Conservation (phyloP, 2,113 vertebrate genomes). For the Typhlomys cinereus region DNA sequence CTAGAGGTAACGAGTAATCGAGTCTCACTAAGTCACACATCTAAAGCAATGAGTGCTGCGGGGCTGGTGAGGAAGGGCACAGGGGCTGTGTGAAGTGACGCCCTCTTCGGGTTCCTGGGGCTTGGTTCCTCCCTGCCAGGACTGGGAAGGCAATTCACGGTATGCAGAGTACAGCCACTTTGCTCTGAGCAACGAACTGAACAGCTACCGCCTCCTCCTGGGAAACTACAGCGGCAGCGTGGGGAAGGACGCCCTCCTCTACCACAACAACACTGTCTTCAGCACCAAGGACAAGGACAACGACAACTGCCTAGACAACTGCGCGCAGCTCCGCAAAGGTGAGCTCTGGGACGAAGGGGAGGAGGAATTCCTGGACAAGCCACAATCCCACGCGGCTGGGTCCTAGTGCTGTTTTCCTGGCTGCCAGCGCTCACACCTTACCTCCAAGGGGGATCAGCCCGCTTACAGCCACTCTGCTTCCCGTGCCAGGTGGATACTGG, state of each 20-base stretch:
- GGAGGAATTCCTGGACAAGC: neutral
- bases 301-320: constrained; percentile 97
- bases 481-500: constrained; percentile 94
- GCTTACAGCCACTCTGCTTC: neutral
- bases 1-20: neutral
- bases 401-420: neutral
- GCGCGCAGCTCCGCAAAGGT: constrained; percentile 94
- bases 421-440: neutral
- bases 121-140: constrained; percentile 82
- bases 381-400: neutral
- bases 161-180: constrained; percentile 93
- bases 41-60: rapidly evolving
- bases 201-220: constrained; percentile 95
- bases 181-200: constrained; percentile 90
- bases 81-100: rapidly evolving
- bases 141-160: constrained; percentile 92
- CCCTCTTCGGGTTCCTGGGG: neutral
- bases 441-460: too few species aligned
- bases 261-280: constrained; percentile 99
- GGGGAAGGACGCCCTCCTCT: constrained; percentile 90
- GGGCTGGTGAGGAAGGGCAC: rapidly evolving
- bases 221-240: constrained; percentile 93
- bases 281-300: constrained; percentile 98
- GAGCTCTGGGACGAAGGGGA: neutral
- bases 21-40: neutral